phyloP scores from a whole-genome alignment of 2,888 invertebrate species.

The Dynastes tityus region DNA sequence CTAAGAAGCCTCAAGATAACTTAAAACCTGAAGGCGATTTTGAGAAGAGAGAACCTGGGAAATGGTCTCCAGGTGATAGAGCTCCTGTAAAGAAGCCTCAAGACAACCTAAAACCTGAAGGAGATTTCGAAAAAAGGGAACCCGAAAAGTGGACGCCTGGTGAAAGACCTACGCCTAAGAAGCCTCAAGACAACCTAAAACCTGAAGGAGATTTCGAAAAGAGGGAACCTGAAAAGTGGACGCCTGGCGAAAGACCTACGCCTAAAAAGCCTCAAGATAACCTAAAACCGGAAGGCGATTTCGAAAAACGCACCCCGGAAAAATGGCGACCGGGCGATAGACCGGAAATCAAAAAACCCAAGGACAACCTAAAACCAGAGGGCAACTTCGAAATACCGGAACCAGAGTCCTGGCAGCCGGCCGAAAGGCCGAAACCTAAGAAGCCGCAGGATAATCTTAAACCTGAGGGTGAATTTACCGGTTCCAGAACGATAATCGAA shows the following conservation, averaged over 20 bases:
- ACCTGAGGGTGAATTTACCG: conserved; percentile 66
- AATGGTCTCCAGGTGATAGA: conserved; percentile 71
- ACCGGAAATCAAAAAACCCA: conserved; percentile 65
- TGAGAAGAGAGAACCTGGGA: conserved; percentile 61
- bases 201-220: conserved; percentile 70
- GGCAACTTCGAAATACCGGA: conserved; percentile 67
- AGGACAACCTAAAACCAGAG: conserved; percentile 73
- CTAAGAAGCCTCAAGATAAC: conserved; percentile 69
- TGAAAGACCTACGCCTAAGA: conserved; percentile 68
- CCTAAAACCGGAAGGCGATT: conserved; percentile 76
- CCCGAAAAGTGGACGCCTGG: conserved; percentile 66
- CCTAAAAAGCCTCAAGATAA: conserved; percentile 73
- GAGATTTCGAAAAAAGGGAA: conserved; percentile 70
- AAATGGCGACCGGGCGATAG: conserved; percentile 70
- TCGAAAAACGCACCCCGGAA: conserved; percentile 63
- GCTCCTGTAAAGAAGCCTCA: conserved; percentile 74
- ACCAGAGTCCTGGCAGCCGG: conserved; percentile 63
- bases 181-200: conserved; percentile 66
- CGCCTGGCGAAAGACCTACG: too few species aligned
- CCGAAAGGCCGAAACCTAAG: conserved; percentile 68
- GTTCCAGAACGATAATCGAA: conserved; percentile 72
- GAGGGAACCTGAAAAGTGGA: conserved; percentile 69
- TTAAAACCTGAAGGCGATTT: conserved; percentile 69
- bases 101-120: conserved; percentile 75
- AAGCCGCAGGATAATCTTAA: conserved; percentile 69